A percentile compares a stretch with the other conserved stretches of the same genome.
Conservation (phyloP, 1,140 invertebrate genomes). For the Pseudomyrmex pallidus region DNA sequence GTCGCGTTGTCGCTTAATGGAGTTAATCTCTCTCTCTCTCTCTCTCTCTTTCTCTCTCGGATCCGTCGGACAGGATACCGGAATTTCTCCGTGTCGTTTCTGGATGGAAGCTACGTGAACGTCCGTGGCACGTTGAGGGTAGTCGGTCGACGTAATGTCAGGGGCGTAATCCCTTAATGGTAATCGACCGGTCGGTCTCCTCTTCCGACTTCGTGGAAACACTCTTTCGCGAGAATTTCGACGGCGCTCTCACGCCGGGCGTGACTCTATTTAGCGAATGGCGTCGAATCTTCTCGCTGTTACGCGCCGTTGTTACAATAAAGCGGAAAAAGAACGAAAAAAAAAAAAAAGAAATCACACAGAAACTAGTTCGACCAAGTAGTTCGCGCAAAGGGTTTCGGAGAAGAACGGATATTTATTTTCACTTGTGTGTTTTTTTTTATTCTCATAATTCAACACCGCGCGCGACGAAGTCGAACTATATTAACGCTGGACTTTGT, state of each 20-base stretch:
- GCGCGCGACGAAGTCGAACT: too few relatives aligned
- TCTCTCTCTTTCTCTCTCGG: neutral
- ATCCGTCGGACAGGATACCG: slow-evolving; percentile 56
- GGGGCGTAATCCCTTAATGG: slow-evolving; percentile 73
- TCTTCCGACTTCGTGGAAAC: slow-evolving; percentile 60
- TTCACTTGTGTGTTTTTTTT: neutral
- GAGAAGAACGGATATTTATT: neutral
- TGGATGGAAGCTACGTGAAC: neutral
- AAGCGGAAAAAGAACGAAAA: neutral
- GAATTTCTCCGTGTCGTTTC: slow-evolving; percentile 72
- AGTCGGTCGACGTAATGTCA: slow-evolving; percentile 67
- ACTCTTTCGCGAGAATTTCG: slow-evolving; percentile 60
- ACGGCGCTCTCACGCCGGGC: slow-evolving; percentile 52
- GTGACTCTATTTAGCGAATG: slow-evolving; percentile 60
- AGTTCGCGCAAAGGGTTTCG: neutral
- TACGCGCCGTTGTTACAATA: neutral
- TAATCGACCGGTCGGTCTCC: slow-evolving; percentile 63
- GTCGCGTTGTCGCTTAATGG: slow-evolving; percentile 73
- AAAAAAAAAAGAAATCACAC: neutral
- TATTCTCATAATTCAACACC: neutral
- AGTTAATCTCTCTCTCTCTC: slow-evolving; percentile 69
- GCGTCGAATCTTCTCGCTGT: slow-evolving; percentile 27
- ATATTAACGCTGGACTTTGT: neutral
- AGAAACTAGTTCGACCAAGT: neutral
- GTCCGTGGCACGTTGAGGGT: slow-evolving; percentile 9